phyloP scores from a whole-genome alignment of 2,888 invertebrate species.

The Rhagonycha lutea region DNA sequence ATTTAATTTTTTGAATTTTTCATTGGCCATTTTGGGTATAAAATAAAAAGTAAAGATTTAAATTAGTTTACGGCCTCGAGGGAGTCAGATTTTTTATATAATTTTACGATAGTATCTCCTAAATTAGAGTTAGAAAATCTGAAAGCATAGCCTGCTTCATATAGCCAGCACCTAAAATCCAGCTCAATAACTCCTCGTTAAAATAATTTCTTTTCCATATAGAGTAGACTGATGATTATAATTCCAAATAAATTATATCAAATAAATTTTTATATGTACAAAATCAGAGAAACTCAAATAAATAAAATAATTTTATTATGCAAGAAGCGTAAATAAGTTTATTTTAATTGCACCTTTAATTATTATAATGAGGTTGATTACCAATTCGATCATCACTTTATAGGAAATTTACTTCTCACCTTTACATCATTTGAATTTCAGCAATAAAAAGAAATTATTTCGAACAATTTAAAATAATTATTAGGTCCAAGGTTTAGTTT shows the following conservation, averaged over 20 bases:
- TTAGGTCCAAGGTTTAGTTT: neutral
- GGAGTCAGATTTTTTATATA: neutral
- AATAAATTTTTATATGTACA: no score
- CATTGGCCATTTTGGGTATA: no score
- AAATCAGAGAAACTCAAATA: no score
- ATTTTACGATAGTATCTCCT: neutral
- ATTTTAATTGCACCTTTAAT: neutral
- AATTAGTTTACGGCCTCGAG: neutral
- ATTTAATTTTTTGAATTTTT: no score
- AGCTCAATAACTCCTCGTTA: no score
- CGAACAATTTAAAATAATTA: neutral
- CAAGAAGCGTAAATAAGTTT: neutral
- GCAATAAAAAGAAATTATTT: neutral
- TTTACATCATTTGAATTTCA: neutral
- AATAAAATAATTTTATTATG: no score
- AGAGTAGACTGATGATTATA: no score
- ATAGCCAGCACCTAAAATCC: no score
- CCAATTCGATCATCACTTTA: neutral
- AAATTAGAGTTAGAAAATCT: neutral
- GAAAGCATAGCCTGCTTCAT: neutral
- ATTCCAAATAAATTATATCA: no score
- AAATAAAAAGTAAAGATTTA: no score
- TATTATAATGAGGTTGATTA: neutral
- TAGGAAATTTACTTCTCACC: neutral
- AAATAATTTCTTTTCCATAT: no score